These are phyloP conservation scores for Caretta caretta DNA, from an alignment of 2,113 vertebrate genomes.

Conservation along the genomic window DNA sequence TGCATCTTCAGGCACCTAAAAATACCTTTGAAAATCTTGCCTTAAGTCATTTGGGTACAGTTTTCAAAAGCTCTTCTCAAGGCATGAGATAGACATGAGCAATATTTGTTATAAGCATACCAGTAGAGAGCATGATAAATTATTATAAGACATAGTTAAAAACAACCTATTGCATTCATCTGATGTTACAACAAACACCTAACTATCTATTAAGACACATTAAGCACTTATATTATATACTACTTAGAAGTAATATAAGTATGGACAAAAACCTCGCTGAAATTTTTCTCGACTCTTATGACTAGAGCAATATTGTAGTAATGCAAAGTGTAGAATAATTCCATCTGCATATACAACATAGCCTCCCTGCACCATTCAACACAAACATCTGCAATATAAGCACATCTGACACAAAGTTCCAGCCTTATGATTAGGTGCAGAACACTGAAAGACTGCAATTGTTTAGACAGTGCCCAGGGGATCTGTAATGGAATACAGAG, in stretches of 20 bases:
- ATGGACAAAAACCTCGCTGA: background rate
- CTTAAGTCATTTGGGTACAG: background rate
- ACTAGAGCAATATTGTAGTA: conserved; percentile 30
- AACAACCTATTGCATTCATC: background rate
- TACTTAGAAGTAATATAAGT: background rate
- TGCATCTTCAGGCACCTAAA: background rate
- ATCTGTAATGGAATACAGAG: background rate
- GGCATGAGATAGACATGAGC: background rate
- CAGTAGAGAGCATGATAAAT: background rate
- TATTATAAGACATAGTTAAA: background rate
- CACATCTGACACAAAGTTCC: background rate
- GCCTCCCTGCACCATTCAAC: background rate
- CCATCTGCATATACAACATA: background rate
- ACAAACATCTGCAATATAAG: conserved; percentile 46
- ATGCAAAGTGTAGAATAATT: conserved; percentile 11
- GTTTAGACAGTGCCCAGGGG: background rate
- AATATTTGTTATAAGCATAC: background rate
- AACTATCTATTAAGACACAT: background rate
- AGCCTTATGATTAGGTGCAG: background rate
- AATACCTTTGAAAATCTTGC: background rate
- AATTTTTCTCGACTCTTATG: conserved; percentile 9
- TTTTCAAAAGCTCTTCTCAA: background rate
- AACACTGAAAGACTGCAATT: background rate
- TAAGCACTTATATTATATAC: background rate
- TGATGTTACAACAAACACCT: background rate